Conservation (phyloP, 1,140 invertebrate genomes). For the Caenorhabditis inopinata region DNA sequence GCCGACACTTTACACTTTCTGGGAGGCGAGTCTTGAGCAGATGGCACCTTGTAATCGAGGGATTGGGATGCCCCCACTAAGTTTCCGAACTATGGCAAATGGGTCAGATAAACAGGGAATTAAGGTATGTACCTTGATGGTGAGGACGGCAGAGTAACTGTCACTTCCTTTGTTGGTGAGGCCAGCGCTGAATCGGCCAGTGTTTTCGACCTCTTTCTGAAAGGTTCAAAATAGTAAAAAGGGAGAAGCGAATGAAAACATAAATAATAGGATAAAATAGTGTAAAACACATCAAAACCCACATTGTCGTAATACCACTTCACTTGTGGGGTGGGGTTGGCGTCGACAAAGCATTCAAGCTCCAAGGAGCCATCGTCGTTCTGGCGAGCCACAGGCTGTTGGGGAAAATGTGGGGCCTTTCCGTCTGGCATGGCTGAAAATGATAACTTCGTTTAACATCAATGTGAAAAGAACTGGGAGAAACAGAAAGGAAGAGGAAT, state of each 20-base stretch:
- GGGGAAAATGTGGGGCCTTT: conserved; percentile 90
- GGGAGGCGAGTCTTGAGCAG: not conserved
- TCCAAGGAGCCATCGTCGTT: conserved; percentile 81
- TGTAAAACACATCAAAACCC: not conserved
- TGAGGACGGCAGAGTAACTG: conserved; percentile 82
- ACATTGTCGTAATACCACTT: conserved; percentile 77
- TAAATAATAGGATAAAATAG: no score
- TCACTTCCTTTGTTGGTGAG: conserved; percentile 78
- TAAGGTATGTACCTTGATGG: conserved; percentile 85
- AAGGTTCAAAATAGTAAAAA: conserved; percentile 68
- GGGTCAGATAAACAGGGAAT: no score
- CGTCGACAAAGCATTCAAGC: conserved; percentile 92
- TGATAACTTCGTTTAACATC: not conserved
- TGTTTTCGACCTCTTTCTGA: conserved; percentile 77
- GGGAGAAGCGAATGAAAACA: not conserved
- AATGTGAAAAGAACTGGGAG: not conserved
- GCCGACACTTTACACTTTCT: conserved; percentile 30
- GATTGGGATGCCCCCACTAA: not conserved
- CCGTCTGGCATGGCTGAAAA: conserved; percentile 27
- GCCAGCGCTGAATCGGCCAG: conserved; percentile 80
- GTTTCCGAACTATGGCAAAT: not conserved
- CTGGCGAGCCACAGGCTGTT: conserved; percentile 93
- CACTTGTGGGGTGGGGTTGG: conserved; percentile 88
- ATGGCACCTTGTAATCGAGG: not conserved
- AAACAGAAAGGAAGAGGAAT: not conserved